These are phyloP conservation scores for Chorisops tibialis DNA, from an alignment of 2,888 invertebrate species.

Conservation along the genomic window DNA sequence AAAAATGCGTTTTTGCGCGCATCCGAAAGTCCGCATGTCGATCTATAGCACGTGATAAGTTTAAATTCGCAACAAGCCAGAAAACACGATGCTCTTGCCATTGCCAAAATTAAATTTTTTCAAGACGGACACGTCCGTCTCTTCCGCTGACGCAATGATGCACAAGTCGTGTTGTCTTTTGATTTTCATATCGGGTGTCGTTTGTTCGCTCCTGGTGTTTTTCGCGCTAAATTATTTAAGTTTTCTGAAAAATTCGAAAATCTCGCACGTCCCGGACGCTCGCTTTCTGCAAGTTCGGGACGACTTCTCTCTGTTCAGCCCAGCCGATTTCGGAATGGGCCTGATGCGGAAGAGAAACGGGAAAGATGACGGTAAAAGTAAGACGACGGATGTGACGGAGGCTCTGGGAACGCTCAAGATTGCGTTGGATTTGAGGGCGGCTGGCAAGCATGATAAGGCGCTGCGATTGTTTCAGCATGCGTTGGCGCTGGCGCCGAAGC, in stretches of 20 bases:
- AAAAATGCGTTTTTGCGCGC: too few species aligned
- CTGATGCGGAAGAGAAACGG: not conserved
- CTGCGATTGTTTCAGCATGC: constrained; percentile 86
- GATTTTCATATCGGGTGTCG: constrained; percentile 29
- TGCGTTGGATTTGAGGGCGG: constrained; percentile 77
- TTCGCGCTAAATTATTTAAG: constrained; percentile 16
- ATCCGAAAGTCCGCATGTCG: too few species aligned
- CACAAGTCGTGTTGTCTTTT: constrained; percentile 2
- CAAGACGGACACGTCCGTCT: not conserved
- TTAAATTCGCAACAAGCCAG: too few species aligned
- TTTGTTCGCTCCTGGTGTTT: constrained; percentile 29
- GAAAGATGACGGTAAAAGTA: not conserved
- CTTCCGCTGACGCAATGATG: not conserved
- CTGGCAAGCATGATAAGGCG: constrained; percentile 83
- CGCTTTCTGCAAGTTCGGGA: constrained; percentile 47
- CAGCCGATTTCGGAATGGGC: constrained; percentile 32
- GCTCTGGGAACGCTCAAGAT: constrained; percentile 81
- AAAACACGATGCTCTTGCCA: too few species aligned
- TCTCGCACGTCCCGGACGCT: constrained; percentile 45
- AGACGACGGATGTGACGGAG: constrained; percentile 55
- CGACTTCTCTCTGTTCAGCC: constrained; percentile 45
- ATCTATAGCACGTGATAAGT: too few species aligned
- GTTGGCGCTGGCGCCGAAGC: constrained; percentile 82
- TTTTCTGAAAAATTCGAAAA: constrained; percentile 35
- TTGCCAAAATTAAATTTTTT: too few species aligned